These are phyloP conservation scores for Gallirallus australis DNA, from an alignment of 2,797 vertebrate species.

Conservation along the genomic window DNA sequence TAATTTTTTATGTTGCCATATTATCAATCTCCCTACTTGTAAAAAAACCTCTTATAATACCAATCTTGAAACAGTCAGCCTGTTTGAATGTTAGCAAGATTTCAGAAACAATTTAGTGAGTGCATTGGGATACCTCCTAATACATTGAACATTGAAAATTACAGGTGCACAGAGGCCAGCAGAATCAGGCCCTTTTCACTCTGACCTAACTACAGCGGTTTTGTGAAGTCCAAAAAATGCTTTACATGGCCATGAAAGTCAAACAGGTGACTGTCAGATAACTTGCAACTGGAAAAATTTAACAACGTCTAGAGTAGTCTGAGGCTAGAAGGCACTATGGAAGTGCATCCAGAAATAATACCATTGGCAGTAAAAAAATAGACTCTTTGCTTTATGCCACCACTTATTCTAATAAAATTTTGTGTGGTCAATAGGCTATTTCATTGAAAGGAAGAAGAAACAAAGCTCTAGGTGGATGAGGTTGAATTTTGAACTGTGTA, in stretches of 20 bases:
- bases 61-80: not conserved
- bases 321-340: not conserved
- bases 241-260: not conserved
- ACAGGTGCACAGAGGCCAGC: not conserved
- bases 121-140: not conserved
- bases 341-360: not conserved
- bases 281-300: not conserved
- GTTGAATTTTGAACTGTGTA: constrained; percentile 95
- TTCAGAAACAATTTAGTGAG: not conserved
- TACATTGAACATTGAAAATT: not conserved
- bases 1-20: not conserved
- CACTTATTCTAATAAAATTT: not conserved
- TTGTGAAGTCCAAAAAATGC: not conserved
- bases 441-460: constrained; percentile 98
- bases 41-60: not conserved
- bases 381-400: not conserved
- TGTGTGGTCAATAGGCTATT: constrained; percentile 86
- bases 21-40: not conserved
- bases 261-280: not conserved
- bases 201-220: not conserved
- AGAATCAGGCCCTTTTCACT: not conserved
- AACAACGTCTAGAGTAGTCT: not conserved
- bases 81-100: not conserved
- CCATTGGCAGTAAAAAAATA: not conserved
- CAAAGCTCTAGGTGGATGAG: constrained; percentile 99